These are phyloP conservation scores for Gobius niger DNA, from an alignment of 2,113 vertebrate species.

Conservation along the genomic window DNA sequence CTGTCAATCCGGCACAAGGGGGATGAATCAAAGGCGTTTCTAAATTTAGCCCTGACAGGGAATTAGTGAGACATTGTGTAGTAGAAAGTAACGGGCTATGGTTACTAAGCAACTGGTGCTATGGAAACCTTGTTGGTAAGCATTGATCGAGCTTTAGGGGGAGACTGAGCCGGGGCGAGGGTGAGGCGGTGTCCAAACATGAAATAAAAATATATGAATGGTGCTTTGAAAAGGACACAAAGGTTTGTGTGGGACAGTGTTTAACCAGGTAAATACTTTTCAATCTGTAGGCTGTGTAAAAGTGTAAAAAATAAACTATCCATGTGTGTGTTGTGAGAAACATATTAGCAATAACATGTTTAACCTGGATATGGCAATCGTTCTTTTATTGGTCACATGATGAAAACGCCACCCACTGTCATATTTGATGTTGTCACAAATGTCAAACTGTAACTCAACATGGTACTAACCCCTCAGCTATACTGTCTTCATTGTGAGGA, in stretches of 20 bases:
- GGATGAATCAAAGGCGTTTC: constrained; percentile 72
- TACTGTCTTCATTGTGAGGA: no score
- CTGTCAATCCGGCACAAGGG: constrained; percentile 65
- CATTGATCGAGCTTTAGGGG: constrained; percentile 65
- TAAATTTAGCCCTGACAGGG: constrained; percentile 77
- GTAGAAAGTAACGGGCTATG: constrained; percentile 62
- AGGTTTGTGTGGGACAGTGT: not conserved
- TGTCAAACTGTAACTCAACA: no score
- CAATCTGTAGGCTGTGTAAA: not conserved
- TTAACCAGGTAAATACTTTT: not conserved
- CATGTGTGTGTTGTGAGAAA: no score
- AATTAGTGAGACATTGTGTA: constrained; percentile 69
- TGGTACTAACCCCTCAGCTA: no score
- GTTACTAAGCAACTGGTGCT: constrained; percentile 79
- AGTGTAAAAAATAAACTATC: no score
- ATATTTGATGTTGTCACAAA: no score
- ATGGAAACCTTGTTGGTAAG: constrained; percentile 77
- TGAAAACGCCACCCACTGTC: no score
- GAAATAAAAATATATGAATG: constrained; percentile 14
- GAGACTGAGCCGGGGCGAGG: constrained; percentile 55
- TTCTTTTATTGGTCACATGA: no score
- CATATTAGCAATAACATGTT: no score
- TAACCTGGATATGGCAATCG: no score
- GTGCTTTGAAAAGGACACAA: not conserved
- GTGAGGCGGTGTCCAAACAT: constrained; percentile 50